Evolutionary conservation across 92 coral and sea anemone genomes (phyloP).

Genomic region (Paramuricea clavata): DNA sequence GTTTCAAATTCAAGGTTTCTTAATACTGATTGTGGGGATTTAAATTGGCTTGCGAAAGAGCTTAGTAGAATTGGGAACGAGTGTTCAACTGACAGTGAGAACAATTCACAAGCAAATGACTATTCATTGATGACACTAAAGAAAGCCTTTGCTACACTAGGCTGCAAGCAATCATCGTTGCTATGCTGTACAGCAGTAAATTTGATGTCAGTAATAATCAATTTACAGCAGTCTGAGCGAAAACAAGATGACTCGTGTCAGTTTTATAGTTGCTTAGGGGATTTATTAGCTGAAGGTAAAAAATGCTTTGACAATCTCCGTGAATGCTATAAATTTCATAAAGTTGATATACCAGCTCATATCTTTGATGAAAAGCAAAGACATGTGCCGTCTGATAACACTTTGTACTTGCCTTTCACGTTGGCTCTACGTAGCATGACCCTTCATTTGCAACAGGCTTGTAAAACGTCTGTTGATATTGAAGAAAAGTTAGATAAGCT

Average conservation of each 20-base stretch:
- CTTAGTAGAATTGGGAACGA: conserved; percentile 5
- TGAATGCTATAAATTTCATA: conserved; percentile 33
- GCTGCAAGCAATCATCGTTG: conserved; percentile 22
- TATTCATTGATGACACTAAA: conserved; percentile 13
- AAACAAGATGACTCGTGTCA: background rate
- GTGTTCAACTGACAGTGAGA: background rate
- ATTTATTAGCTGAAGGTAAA: background rate
- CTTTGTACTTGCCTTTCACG: conserved; percentile 26
- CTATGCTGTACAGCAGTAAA: conserved; percentile 5
- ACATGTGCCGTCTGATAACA: background rate
- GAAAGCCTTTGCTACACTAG: background rate
- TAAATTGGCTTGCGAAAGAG: conserved; percentile 29
- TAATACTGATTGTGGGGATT: background rate
- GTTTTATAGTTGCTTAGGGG: background rate
- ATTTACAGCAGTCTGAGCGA: background rate
- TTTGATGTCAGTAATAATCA: background rate
- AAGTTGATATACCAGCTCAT: conserved; percentile 14
- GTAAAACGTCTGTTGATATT: conserved; percentile 67
- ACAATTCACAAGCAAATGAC: background rate
- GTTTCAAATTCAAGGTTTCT: background rate
- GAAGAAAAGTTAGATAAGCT: conserved; percentile 51
- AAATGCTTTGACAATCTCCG: background rate
- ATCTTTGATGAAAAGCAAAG: background rate
- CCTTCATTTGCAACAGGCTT: conserved; percentile 83
- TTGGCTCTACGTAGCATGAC: conserved; percentile 84